phyloP scores from a whole-genome alignment of 2,888 invertebrate species.

The Dicranocentrus wangi region DNA sequence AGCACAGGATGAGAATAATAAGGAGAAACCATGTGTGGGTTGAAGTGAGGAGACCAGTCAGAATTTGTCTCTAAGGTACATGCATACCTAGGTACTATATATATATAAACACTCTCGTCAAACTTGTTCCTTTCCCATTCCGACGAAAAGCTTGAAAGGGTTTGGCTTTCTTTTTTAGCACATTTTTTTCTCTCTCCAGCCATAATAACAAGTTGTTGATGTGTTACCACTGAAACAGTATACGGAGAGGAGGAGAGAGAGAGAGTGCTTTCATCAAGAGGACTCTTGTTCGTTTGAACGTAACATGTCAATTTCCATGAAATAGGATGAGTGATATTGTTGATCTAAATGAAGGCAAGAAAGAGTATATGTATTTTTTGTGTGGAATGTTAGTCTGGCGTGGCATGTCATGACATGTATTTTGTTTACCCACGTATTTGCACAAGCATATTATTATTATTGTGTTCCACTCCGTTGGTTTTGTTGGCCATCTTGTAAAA shows the following conservation, averaged over 20 bases:
- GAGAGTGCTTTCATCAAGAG: not conserved
- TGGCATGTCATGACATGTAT: not conserved
- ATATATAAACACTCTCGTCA: not conserved
- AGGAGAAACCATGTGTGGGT: no score
- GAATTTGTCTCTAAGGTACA: no score
- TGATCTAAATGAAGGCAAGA: slow-evolving; percentile 18
- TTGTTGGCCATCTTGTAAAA: not conserved
- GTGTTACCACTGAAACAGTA: no score
- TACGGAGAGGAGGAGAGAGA: not conserved
- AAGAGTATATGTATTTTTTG: not conserved
- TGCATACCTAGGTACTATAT: not conserved
- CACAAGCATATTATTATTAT: not conserved
- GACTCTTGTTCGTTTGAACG: slow-evolving; percentile 17
- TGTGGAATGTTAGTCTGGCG: not conserved
- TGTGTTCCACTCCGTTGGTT: not conserved
- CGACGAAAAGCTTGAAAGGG: not conserved
- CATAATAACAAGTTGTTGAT: not conserved
- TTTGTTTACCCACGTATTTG: not conserved
- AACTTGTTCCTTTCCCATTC: not conserved
- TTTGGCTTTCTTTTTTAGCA: slow-evolving; percentile 10
- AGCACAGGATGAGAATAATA: no score
- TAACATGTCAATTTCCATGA: slow-evolving; percentile 21
- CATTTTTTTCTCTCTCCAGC: not conserved
- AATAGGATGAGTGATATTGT: slow-evolving; percentile 20
- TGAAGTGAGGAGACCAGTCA: no score